A percentile compares a stretch with the other conserved stretches of the same genome.
Conservation (phyloP, 1,140 invertebrate genomes). For the Pemphigus obesinymphae region DNA sequence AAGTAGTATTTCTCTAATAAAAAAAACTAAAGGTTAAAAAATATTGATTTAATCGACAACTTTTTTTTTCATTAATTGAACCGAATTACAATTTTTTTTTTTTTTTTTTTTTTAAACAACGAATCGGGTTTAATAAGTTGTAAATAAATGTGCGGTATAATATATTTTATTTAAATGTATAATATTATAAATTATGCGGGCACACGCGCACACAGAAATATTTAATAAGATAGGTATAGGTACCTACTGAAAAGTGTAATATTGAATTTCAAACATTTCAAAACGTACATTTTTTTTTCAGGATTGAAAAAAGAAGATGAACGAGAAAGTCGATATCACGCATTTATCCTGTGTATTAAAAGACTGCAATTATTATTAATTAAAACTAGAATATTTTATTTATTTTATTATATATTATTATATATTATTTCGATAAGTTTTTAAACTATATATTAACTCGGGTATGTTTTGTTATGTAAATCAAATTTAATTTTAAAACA, state of each 20-base stretch:
- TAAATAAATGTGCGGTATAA: too few relatives aligned
- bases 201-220: background rate
- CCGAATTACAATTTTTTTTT: too few relatives aligned
- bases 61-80: too few relatives aligned
- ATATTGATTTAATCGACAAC: too few relatives aligned
- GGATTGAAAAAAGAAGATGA: constrained; percentile 24
- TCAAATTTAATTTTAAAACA: background rate
- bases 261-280: too few relatives aligned
- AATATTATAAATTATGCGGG: background rate
- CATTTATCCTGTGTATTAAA: background rate
- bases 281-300: background rate
- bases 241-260: too few relatives aligned
- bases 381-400: background rate
- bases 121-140: too few relatives aligned
- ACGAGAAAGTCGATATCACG: background rate
- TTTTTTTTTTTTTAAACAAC: too few relatives aligned
- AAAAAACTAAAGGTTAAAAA: too few relatives aligned
- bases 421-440: background rate
- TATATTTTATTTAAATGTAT: too few relatives aligned
- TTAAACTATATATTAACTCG: background rate
- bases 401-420: background rate
- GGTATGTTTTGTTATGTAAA: background rate
- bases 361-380: constrained; percentile 34
- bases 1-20: background rate
- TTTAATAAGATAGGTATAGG: background rate